Conservation (phyloP, 2,113 vertebrate genomes). For the Limnothrissa miodon region DNA sequence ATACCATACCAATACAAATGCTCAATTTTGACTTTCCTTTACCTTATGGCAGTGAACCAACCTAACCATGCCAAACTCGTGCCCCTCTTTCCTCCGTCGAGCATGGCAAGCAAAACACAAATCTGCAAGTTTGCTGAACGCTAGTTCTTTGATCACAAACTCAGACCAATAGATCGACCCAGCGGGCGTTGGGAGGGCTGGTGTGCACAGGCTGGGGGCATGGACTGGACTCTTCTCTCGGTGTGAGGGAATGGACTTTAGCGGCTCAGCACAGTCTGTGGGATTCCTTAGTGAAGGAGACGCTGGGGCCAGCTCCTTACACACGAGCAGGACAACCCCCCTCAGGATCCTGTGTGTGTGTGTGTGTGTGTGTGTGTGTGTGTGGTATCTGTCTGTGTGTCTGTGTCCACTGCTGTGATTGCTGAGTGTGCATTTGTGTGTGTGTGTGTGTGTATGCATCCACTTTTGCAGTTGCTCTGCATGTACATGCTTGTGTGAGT, state of each 20-base stretch:
- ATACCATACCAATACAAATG: not conserved
- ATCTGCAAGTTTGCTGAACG: not conserved
- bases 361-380: not conserved
- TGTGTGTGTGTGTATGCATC: not conserved
- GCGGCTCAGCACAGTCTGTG: constrained; percentile 19
- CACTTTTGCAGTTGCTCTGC: not conserved
- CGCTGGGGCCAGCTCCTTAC: constrained; percentile 23
- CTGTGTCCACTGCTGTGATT: not conserved
- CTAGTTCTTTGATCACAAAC: not conserved
- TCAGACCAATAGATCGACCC: not conserved
- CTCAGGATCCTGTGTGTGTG: not conserved
- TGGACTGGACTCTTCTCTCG: not conserved
- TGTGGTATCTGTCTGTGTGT: not conserved
- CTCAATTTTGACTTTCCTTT: not conserved
- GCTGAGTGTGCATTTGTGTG: not conserved
- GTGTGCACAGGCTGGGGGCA: not conserved
- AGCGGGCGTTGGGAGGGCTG: not conserved
- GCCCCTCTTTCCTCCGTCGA: not conserved
- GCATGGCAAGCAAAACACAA: not conserved
- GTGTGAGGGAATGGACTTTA: constrained; percentile 24
- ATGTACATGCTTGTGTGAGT: not conserved
- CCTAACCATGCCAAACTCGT: not conserved
- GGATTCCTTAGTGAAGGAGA: not conserved
- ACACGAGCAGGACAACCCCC: not conserved
- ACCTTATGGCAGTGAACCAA: constrained; percentile 2